Conservation (phyloP, 2,113 vertebrate genomes). For the Aptenodytes forsteri region DNA sequence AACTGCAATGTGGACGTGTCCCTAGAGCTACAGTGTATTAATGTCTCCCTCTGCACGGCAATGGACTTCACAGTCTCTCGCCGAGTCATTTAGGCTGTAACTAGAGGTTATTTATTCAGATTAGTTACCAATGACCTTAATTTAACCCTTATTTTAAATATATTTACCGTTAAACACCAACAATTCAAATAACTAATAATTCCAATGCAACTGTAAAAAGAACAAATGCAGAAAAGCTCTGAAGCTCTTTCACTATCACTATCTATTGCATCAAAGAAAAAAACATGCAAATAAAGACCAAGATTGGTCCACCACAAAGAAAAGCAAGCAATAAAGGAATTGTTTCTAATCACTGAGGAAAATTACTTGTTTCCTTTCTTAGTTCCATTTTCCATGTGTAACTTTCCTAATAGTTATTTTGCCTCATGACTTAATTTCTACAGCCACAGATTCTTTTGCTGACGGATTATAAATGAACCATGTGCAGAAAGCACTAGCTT, state of each 20-base stretch:
- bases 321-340: background rate
- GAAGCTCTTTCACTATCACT: background rate
- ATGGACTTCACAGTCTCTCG: background rate
- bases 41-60: background rate
- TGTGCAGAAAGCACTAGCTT: background rate
- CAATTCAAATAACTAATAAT: background rate
- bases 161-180: constrained; percentile 4
- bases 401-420: background rate
- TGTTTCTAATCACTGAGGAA: background rate
- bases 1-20: background rate
- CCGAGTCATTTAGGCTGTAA: background rate
- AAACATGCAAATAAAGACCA: background rate
- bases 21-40: background rate
- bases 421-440: background rate
- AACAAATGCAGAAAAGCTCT: background rate
- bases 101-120: constrained; percentile 4
- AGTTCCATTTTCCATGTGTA: background rate
- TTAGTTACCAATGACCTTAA: background rate
- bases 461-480: background rate
- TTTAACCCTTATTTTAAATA: constrained; percentile 5
- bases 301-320: background rate
- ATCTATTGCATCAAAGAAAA: background rate
- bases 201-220: background rate
- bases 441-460: background rate
- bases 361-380: background rate